Conservation (phyloP, 2,888 invertebrate species). For the Tetropium fuscum region DNA sequence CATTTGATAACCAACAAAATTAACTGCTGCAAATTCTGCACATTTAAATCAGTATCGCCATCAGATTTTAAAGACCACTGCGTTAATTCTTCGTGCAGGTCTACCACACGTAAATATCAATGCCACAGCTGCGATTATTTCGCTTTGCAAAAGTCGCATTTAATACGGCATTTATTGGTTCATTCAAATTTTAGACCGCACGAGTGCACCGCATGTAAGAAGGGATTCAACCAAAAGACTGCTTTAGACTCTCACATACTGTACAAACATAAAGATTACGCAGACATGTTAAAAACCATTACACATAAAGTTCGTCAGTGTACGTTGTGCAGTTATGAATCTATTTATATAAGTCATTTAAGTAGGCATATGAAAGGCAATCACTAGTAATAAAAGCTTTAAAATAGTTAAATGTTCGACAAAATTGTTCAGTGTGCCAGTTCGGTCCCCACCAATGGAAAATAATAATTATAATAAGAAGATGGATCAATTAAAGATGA, state of each 20-base stretch:
- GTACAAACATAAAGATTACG: conserved; percentile 24
- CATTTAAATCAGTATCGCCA: conserved; percentile 15
- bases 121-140: conserved; percentile 11
- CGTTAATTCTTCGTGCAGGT: no score
- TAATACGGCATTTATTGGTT: conserved; percentile 25
- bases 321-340: conserved; percentile 17
- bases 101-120: background rate
- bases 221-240: conserved; percentile 26
- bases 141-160: background rate
- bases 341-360: conserved; percentile 22
- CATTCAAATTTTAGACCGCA: conserved; percentile 19
- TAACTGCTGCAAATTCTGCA: conserved; percentile 22
- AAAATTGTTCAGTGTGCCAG: no score
- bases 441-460: no score
- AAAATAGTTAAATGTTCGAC: no score
- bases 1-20: conserved; percentile 8
- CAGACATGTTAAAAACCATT: conserved; percentile 12
- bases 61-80: conserved; percentile 1
- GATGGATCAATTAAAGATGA: no score
- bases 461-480: no score
- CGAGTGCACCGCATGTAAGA: conserved; percentile 29
- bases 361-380: background rate
- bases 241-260: conserved; percentile 33
- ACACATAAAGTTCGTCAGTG: conserved; percentile 27
- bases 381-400: background rate